Evolutionary conservation across 2,797 vertebrate genomes (phyloP).

Genomic region (Gallinago stenura): DNA sequence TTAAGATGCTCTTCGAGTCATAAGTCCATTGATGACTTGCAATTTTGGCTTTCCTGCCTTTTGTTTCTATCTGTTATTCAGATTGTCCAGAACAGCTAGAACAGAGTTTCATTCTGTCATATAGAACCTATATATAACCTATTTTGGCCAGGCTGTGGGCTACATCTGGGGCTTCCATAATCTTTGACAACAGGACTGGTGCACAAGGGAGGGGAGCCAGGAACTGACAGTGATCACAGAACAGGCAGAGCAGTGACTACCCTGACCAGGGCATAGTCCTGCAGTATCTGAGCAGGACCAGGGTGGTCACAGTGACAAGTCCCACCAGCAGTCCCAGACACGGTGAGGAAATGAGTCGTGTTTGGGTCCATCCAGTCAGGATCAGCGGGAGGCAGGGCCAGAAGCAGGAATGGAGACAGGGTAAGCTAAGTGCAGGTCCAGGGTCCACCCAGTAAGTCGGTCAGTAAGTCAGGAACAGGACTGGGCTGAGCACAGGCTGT

Average conservation of each 20-base stretch:
- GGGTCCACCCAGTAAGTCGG: neutral
- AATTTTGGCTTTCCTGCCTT: neutral
- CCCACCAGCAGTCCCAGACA: neutral
- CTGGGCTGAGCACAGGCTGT: neutral
- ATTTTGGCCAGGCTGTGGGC: neutral
- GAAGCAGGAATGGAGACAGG: neutral
- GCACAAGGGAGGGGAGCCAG: neutral
- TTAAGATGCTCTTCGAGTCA: neutral
- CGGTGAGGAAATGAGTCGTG: neutral
- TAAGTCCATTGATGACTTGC: neutral
- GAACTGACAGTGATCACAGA: neutral
- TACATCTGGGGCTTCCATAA: neutral
- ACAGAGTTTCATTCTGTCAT: neutral
- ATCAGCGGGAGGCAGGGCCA: neutral
- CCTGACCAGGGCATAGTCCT: neutral
- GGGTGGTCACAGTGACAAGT: neutral
- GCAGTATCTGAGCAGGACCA: neutral
- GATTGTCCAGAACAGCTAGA: neutral
- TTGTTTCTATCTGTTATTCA: neutral
- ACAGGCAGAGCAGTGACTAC: neutral
- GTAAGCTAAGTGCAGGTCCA: neutral
- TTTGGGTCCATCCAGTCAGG: neutral
- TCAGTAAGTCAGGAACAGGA: neutral
- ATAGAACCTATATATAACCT: neutral
- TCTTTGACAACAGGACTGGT: neutral